Evolutionary conservation across 64 coral and sea anemone species (phyloP).

Genomic region (Pocillopora damicornis): DNA sequence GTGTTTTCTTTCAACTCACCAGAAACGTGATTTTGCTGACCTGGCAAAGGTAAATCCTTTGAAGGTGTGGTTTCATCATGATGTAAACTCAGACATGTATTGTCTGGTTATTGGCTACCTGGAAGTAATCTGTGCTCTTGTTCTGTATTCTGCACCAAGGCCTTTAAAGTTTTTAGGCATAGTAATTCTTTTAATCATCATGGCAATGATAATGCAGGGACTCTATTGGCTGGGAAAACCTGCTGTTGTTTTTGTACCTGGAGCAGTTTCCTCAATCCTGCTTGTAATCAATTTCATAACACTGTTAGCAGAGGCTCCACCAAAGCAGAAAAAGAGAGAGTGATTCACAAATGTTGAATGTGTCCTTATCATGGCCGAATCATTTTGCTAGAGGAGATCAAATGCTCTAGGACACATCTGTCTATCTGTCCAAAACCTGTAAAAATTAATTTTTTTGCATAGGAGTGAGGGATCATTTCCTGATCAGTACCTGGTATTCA

Average conservation of each 20-base stretch:
- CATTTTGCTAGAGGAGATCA: too few relatives aligned
- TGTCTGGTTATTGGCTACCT: conserved; percentile 46
- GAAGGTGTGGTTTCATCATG: conserved; percentile 53
- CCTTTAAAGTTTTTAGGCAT: conserved; percentile 50
- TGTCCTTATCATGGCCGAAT: too few relatives aligned
- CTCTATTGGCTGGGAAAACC: conserved; percentile 44
- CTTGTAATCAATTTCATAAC: conserved; percentile 45
- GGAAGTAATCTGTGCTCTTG: conserved; percentile 44
- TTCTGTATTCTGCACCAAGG: conserved; percentile 47
- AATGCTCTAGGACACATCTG: too few relatives aligned
- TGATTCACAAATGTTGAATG: neutral
- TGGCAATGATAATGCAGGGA: conserved; percentile 50
- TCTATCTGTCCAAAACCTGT: too few relatives aligned
- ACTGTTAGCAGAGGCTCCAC: conserved; percentile 24
- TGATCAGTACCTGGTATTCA: too few relatives aligned
- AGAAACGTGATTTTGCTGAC: conserved; percentile 66
- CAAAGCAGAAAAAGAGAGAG: conserved; percentile 13
- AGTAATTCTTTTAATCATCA: conserved; percentile 45
- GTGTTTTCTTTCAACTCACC: neutral
- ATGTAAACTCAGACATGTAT: conserved; percentile 45
- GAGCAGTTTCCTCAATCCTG: conserved; percentile 34
- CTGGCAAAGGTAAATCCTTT: conserved; percentile 57
- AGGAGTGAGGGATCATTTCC: too few relatives aligned
- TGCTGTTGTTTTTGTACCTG: conserved; percentile 33
- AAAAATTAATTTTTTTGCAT: too few relatives aligned